Conservation (phyloP, 2,888 invertebrate genomes). For the Empis stercorea region DNA sequence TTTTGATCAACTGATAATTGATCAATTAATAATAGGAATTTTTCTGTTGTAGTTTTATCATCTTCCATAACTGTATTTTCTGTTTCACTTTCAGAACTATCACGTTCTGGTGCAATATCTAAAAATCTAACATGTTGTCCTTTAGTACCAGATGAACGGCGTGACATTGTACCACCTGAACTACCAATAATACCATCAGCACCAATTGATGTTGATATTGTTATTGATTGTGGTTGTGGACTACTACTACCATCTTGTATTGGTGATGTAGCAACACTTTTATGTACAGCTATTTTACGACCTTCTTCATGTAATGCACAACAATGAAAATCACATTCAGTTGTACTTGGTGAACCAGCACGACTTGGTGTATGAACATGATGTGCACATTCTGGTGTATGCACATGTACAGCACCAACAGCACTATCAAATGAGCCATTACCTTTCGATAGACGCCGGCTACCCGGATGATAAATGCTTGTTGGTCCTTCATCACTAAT, state of each 20-base stretch:
- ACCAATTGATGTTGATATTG: slow-evolving; percentile 32
- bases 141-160: slow-evolving; percentile 43
- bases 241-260: slow-evolving; percentile 66
- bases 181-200: slow-evolving; percentile 4
- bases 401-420: slow-evolving; percentile 55
- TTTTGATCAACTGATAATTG: slow-evolving; percentile 87
- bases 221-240: slow-evolving; percentile 46
- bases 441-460: slow-evolving; percentile 43
- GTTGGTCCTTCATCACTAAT: slow-evolving; percentile 82
- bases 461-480: slow-evolving; percentile 36
- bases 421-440: slow-evolving; percentile 57
- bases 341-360: slow-evolving; percentile 49
- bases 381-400: slow-evolving; percentile 68
- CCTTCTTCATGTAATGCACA: slow-evolving; percentile 90
- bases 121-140: slow-evolving; percentile 78
- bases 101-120: slow-evolving; percentile 63
- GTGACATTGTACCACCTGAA: slow-evolving; percentile 29
- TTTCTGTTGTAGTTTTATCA: slow-evolving; percentile 78
- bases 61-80: slow-evolving; percentile 89
- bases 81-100: slow-evolving; percentile 85
- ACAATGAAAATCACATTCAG: slow-evolving; percentile 91
- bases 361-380: slow-evolving; percentile 56
- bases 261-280: slow-evolving; percentile 85
- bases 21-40: slow-evolving; percentile 85
- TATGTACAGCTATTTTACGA: slow-evolving; percentile 80